A percentile compares a stretch with the other conserved stretches of the same genome.
Conservation (phyloP, 35 echinoderm and acorn worm genomes). For the Ophioderma brevispina region DNA sequence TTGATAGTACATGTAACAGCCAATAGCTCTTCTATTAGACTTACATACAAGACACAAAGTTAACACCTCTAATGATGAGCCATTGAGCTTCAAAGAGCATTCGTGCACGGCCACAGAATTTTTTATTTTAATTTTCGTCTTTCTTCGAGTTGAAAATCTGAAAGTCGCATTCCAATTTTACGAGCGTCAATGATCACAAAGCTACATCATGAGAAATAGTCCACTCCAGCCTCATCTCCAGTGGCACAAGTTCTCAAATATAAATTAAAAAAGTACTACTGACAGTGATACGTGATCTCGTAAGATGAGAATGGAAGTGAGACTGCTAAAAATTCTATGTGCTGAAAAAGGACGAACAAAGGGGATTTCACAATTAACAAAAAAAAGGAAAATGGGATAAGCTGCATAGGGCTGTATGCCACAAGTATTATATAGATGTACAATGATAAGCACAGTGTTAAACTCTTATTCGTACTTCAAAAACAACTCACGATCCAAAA, state of each 20-base stretch:
- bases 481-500: not conserved
- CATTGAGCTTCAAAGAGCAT: not conserved
- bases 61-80: not conserved
- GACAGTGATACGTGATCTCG: not conserved
- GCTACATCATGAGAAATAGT: not conserved
- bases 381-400: not conserved
- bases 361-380: not conserved
- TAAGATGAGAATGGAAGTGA: not conserved
- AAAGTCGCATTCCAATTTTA: not conserved
- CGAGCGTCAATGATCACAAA: not conserved
- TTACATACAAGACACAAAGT: not conserved
- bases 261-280: slow-evolving; percentile 3
- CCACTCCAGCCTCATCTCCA: not conserved
- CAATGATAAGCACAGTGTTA: not conserved
- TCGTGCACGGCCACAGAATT: not conserved
- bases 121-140: not conserved
- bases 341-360: not conserved
- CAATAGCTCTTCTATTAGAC: not conserved
- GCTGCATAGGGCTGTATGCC: not conserved
- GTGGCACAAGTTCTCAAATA: not conserved
- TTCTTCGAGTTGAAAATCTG: not conserved
- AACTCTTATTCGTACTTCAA: not conserved
- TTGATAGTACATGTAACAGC: not conserved
- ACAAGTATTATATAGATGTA: slow-evolving; percentile 8
- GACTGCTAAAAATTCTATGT: not conserved